Conservation (phyloP, 2,888 invertebrate genomes). For the Trissolcus japonicus region DNA sequence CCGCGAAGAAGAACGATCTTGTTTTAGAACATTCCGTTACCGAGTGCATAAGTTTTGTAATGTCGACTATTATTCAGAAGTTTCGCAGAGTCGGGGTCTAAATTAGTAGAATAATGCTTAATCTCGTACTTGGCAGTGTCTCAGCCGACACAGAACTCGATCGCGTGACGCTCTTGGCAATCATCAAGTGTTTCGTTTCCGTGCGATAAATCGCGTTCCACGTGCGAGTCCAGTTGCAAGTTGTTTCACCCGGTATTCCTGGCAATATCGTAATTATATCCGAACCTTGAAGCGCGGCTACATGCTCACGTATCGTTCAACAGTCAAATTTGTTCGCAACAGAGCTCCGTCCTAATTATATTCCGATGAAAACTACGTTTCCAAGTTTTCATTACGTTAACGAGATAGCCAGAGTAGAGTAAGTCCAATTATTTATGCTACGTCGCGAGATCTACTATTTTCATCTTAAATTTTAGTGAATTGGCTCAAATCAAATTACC, state of each 20-base stretch:
- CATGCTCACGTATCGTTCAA: constrained; percentile 37
- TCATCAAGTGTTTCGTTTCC: constrained; percentile 57
- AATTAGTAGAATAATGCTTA: constrained; percentile 59
- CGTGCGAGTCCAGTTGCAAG: constrained; percentile 55
- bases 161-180: constrained; percentile 60
- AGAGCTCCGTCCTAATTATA: constrained; percentile 52
- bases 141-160: constrained; percentile 54
- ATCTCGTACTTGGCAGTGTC: constrained; percentile 59
- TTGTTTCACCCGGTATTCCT: constrained; percentile 55
- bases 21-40: constrained; percentile 50
- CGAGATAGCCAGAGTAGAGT: constrained; percentile 10
- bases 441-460: background rate
- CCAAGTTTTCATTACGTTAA: constrained; percentile 40
- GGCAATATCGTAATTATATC: constrained; percentile 57
- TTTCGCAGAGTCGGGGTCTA: constrained; percentile 45
- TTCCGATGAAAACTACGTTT: constrained; percentile 41
- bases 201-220: constrained; percentile 58
- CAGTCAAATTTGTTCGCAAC: constrained; percentile 41
- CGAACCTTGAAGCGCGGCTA: constrained; percentile 35
- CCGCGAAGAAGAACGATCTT: constrained; percentile 31
- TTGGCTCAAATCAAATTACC: background rate
- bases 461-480: background rate
- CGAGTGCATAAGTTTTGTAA: constrained; percentile 40
- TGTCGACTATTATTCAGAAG: constrained; percentile 54
- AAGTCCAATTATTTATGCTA: constrained; percentile 17